Conservation (phyloP, 2,797 vertebrate genomes). For the Sciurus carolinensis region DNA sequence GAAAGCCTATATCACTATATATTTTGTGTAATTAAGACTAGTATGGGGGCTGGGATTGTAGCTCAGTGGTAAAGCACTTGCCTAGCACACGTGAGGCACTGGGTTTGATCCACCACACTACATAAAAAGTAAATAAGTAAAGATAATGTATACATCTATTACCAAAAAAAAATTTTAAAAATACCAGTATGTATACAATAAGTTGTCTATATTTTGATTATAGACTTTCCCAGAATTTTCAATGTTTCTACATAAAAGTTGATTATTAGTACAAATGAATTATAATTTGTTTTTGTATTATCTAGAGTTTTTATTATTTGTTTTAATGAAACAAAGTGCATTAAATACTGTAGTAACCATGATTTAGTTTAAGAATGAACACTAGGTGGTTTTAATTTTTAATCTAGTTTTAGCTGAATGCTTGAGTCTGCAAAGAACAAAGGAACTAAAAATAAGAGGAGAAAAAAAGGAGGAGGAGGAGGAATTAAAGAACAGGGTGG, state of each 20-base stretch:
- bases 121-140: no score
- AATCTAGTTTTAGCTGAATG: background rate
- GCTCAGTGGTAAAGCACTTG: no score
- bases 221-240: background rate
- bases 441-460: background rate
- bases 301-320: background rate
- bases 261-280: conserved; percentile 37
- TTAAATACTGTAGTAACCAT: background rate
- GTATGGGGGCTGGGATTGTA: background rate
- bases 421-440: background rate
- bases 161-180: background rate
- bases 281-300: background rate
- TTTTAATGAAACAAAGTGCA: background rate
- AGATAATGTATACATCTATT: no score
- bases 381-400: conserved; percentile 14
- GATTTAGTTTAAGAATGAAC: background rate
- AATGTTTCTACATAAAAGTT: background rate
- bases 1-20: background rate
- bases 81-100: no score
- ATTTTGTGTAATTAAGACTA: background rate
- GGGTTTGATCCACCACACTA: no score
- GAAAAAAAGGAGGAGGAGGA: background rate
- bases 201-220: conserved; percentile 13
- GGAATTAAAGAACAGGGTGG: no score
- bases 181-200: background rate